Evolutionary conservation across 2,888 invertebrate genomes (phyloP), one percentile per base, ranked within the genome.

Genomic region (Sinotaia quadrata): DNA sequence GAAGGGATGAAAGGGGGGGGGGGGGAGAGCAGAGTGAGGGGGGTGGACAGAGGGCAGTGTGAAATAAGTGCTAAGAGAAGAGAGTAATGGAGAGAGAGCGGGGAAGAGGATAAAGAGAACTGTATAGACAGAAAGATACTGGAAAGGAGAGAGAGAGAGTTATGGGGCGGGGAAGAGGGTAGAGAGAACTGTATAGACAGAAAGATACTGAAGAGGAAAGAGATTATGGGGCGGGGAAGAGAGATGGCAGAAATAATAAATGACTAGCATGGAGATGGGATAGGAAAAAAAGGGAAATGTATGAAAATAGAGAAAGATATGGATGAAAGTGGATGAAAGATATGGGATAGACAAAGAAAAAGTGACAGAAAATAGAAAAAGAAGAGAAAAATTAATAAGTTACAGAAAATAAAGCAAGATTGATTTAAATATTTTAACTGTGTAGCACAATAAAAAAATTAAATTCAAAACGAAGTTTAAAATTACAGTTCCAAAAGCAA

Each of bases 81-180:
- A 49, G 49, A 49, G 49, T 21, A 29, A 51, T 24, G 29, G 51
- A 51, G 21, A 51, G n/a, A n/a, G n/a, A n/a, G n/a, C n/a, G n/a
- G 51, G 33, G 31, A 54, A 0, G 33, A 33, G 33, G 31, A 54
- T 31, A 54, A 12, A 54, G 54, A 54, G 7, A 31, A 33, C 31
- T 15, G 33, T 31, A 54, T 3, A 15, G 15, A 31, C 15, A 54
- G 12, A 54, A 33, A 54, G 31, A 54, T 31, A 54, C 21, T 33
- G 15, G 49, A 18, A 24, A 18, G 49, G 49, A 49, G 49, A 49
- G 49, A 49, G 49, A 49, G 51, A 51, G 51, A 51, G 51, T 29
- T 10, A 51, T n/a, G n/a, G n/a, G n/a, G n/a, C n/a, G n/a, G 51
- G 33, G 31, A 54, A 0, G 33, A 33, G 33, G 31, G 33, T 31